Evolutionary conservation across 2,888 invertebrate genomes (phyloP).

Genomic region (Gasteruption jaculator): DNA sequence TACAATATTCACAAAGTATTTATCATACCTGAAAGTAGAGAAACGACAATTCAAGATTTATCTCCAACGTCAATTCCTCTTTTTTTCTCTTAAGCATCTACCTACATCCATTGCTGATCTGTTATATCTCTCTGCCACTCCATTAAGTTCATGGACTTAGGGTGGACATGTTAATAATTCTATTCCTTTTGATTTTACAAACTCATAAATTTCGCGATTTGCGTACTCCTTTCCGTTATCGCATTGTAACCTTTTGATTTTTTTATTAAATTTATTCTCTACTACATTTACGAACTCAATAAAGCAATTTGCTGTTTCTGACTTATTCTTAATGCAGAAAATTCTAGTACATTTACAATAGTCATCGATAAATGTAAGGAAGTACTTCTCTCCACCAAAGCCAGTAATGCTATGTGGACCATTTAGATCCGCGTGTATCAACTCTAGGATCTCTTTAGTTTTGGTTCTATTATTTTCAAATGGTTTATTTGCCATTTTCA

Average conservation of each 20-base stretch:
- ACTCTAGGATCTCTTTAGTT: slow-evolving; percentile 9
- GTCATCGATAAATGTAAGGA: slow-evolving; percentile 16
- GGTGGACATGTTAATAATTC: slow-evolving; percentile 9
- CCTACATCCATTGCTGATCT: no score
- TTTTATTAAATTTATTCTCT: slow-evolving; percentile 11
- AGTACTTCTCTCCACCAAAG: slow-evolving; percentile 17
- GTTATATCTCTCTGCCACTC: slow-evolving; percentile 6
- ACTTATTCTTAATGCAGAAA: slow-evolving; percentile 17
- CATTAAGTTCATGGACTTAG: slow-evolving; percentile 14
- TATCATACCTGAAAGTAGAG: no score
- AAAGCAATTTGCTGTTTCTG: slow-evolving; percentile 13
- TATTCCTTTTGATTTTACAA: slow-evolving; percentile 13
- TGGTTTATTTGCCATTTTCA: slow-evolving; percentile 14
- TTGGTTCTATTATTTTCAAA: slow-evolving; percentile 21
- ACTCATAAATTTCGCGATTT: slow-evolving; percentile 13
- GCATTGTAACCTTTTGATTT: slow-evolving; percentile 12
- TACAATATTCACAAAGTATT: no score
- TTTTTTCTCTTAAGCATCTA: slow-evolving; percentile 11
- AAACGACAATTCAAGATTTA: no score
- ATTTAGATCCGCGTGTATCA: slow-evolving; percentile 12
- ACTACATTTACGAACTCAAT: slow-evolving; percentile 17
- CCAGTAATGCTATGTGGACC: slow-evolving; percentile 14
- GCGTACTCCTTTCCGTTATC: slow-evolving; percentile 19
- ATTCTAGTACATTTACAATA: slow-evolving; percentile 15
- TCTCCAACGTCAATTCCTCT: no score